Evolutionary conservation across 2,888 invertebrate species (phyloP).

Genomic region (Rhamnusium bicolor): DNA sequence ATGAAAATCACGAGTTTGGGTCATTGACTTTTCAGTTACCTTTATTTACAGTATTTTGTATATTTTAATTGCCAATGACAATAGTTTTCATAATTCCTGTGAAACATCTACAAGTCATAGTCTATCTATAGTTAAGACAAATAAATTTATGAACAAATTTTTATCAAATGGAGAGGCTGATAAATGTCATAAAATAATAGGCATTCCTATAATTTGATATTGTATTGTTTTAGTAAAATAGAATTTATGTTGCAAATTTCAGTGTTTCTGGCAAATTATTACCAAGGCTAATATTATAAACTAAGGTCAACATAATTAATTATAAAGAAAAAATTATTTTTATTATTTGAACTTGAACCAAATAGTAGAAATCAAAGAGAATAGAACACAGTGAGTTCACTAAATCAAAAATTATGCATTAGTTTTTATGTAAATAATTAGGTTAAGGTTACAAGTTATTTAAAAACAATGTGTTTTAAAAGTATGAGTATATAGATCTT

Average conservation of each 20-base stretch:
- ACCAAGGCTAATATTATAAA: background rate
- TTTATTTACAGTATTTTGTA: no score
- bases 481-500: background rate
- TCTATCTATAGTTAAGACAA: no score
- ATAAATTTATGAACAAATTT: no score
- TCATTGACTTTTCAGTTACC: no score
- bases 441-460: slow-evolving; percentile 26
- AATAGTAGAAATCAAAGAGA: background rate
- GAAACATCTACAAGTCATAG: no score
- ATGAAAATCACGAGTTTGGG: no score
- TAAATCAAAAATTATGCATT: slow-evolving; percentile 19
- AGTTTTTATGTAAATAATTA: slow-evolving; percentile 21
- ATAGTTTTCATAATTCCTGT: no score
- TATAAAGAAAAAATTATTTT: slow-evolving; percentile 5
- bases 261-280: background rate
- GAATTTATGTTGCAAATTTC: background rate
- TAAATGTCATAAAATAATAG: background rate
- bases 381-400: background rate
- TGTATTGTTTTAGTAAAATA: background rate
- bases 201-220: background rate
- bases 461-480: background rate
- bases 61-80: no score
- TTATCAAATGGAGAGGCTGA: background rate
- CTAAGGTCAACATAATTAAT: background rate
- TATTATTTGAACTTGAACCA: slow-evolving; percentile 19